phyloP scores from a whole-genome alignment of 30 jellyfish, hydroid and myxozoan species.

The Hydractinia echinata region DNA sequence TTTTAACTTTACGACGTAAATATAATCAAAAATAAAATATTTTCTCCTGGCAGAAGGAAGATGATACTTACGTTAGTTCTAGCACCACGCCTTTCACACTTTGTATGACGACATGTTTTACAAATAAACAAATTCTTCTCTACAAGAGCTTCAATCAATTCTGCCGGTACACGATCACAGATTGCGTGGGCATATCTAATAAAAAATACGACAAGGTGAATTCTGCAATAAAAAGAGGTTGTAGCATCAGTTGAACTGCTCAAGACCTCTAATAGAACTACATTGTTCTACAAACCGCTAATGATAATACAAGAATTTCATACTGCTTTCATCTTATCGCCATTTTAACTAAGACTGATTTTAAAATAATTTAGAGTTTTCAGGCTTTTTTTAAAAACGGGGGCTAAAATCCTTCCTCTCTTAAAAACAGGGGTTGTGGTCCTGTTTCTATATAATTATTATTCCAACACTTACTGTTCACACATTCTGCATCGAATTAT shows the following conservation, averaged over 20 bases:
- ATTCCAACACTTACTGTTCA: slow-evolving; percentile 3
- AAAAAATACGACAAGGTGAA: not conserved
- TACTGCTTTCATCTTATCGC: too few relatives aligned
- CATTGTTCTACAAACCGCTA: too few relatives aligned
- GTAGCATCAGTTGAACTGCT: too few relatives aligned
- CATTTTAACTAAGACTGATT: too few relatives aligned
- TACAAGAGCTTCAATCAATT: slow-evolving; percentile 47
- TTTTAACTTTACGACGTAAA: too few relatives aligned
- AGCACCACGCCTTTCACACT: slow-evolving; percentile 50
- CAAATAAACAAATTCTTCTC: slow-evolving; percentile 61
- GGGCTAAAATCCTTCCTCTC: not conserved
- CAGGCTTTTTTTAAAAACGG: not conserved
- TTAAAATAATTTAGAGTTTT: not conserved
- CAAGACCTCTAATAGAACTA: too few relatives aligned
- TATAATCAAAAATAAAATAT: too few relatives aligned
- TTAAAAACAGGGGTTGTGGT: not conserved
- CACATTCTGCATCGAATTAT: slow-evolving; percentile 24
- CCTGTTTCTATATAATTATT: not conserved
- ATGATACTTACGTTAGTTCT: slow-evolving; percentile 27
- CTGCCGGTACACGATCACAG: slow-evolving; percentile 89
- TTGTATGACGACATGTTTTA: slow-evolving; percentile 59
- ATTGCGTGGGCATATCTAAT: slow-evolving; percentile 57
- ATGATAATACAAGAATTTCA: too few relatives aligned
- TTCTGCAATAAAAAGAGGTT: too few relatives aligned
- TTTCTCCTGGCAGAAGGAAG: not conserved